A percentile compares a stretch with the other conserved stretches of the same genome.
phyloP scores from a whole-genome alignment of 1,140 invertebrate species.

The Drosophila sucinea region DNA sequence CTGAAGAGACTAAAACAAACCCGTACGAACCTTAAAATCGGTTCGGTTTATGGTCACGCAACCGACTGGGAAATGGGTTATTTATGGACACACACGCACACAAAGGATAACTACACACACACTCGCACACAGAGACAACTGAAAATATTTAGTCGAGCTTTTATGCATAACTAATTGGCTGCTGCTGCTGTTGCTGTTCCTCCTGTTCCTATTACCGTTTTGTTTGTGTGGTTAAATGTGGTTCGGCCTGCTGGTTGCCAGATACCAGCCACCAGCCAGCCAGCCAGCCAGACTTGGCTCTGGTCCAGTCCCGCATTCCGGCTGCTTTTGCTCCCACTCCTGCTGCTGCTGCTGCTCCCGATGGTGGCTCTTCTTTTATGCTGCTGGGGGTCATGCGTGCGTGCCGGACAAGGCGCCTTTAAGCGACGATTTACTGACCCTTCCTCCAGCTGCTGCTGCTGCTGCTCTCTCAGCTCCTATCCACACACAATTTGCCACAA shows the following conservation, averaged over 20 bases:
- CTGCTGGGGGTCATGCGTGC: constrained; percentile 41
- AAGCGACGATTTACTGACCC: constrained; percentile 26
- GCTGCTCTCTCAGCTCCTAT: background rate
- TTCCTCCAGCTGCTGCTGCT: background rate
- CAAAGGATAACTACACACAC: constrained; percentile 6
- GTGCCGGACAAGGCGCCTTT: constrained; percentile 66
- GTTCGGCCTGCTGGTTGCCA: constrained; percentile 26
- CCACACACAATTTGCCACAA: constrained; percentile 68
- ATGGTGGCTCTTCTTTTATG: background rate
- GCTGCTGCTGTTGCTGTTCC: constrained; percentile 25
- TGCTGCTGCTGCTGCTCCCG: background rate
- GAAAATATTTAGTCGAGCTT: constrained; percentile 66
- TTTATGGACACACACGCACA: constrained; percentile 46
- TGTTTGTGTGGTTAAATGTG: constrained; percentile 48
- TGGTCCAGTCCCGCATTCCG: constrained; percentile 21
- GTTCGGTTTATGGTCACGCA: constrained; percentile 62
- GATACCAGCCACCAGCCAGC: constrained; percentile 18
- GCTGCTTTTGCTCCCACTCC: constrained; percentile 26
- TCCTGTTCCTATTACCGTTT: constrained; percentile 21
- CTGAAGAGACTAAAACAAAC: constrained; percentile 35
- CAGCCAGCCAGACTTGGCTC: constrained; percentile 10
- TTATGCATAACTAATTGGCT: constrained; percentile 79
- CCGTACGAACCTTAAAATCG: constrained; percentile 54
- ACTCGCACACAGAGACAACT: constrained; percentile 30
- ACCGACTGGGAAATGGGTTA: constrained; percentile 50